phyloP scores from a whole-genome alignment of 2,113 vertebrate species.

The Seriola rivoliana region DNA sequence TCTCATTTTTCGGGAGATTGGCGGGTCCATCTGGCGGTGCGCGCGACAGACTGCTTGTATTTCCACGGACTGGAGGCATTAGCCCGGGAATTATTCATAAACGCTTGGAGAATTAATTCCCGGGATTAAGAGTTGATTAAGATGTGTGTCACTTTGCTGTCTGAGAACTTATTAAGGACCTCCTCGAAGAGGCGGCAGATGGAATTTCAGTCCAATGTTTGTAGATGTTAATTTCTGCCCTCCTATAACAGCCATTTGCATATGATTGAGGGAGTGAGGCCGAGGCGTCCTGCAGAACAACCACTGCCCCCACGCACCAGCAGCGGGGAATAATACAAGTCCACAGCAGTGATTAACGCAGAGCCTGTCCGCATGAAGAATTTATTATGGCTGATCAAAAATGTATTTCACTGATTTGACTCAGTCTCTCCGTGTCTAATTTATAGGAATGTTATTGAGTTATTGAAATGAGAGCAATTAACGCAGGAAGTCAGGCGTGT shows the following conservation, averaged over 20 bases:
- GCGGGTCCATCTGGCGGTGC: conserved; percentile 82
- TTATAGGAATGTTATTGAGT: not conserved
- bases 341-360: conserved; percentile 56
- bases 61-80: conserved; percentile 84
- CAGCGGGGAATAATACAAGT: conserved; percentile 25
- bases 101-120: conserved; percentile 94
- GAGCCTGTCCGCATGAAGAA: not conserved
- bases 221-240: conserved; percentile 95
- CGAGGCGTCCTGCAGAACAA: conserved; percentile 59
- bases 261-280: conserved; percentile 89
- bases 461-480: not conserved
- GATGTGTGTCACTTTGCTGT: conserved; percentile 97
- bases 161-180: conserved; percentile 96
- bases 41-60: conserved; percentile 81
- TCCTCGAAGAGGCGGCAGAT: conserved; percentile 92
- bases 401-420: not conserved
- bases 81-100: conserved; percentile 92
- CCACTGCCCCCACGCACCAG: not conserved
- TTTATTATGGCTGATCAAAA: conserved; percentile 32
- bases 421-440: not conserved
- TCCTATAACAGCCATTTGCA: conserved; percentile 91
- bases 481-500: too few species aligned
- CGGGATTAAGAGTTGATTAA: conserved; percentile 97
- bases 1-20: conserved; percentile 75
- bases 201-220: conserved; percentile 94